phyloP scores from a whole-genome alignment of 2,888 invertebrate genomes.

The Eumacrocentrus americanus region DNA sequence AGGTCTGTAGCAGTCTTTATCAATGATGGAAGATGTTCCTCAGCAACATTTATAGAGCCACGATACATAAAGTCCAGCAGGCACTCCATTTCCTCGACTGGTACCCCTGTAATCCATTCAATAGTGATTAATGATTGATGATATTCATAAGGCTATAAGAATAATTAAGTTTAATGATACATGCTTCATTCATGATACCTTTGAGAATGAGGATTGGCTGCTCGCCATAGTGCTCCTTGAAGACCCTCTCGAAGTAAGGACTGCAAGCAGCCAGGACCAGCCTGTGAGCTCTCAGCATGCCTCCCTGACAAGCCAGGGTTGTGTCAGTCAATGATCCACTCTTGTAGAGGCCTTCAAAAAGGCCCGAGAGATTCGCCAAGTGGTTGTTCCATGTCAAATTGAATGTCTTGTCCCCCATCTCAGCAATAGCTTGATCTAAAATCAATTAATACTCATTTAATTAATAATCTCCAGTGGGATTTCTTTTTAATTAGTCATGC shows the following conservation, averaged over 20 bases:
- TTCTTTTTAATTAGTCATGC: no score
- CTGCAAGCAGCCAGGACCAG: conserved; percentile 78
- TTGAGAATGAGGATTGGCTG: conserved; percentile 76
- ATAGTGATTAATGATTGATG: background rate
- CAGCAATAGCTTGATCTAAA: no score
- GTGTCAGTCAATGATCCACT: conserved; percentile 75
- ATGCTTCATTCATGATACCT: conserved; percentile 41
- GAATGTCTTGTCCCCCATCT: conserved; percentile 71
- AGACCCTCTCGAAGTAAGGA: conserved; percentile 77
- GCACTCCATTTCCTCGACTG: conserved; percentile 71
- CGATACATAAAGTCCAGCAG: conserved; percentile 76
- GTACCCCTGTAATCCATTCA: conserved; percentile 62
- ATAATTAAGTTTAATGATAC: background rate
- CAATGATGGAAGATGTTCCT: conserved; percentile 68
- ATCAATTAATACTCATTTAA: no score
- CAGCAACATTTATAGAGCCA: conserved; percentile 72
- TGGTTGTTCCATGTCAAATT: conserved; percentile 77
- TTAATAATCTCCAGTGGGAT: no score
- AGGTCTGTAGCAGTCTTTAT: conserved; percentile 73
- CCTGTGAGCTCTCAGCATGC: conserved; percentile 74
- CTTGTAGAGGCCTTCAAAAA: conserved; percentile 73
- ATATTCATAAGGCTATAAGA: background rate
- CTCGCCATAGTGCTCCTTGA: conserved; percentile 76
- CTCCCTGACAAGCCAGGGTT: conserved; percentile 75
- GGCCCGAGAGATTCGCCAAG: conserved; percentile 73